These are phyloP conservation scores for Hippocampus kuda DNA, from an alignment of 2,797 vertebrate species.

Conservation along the genomic window DNA sequence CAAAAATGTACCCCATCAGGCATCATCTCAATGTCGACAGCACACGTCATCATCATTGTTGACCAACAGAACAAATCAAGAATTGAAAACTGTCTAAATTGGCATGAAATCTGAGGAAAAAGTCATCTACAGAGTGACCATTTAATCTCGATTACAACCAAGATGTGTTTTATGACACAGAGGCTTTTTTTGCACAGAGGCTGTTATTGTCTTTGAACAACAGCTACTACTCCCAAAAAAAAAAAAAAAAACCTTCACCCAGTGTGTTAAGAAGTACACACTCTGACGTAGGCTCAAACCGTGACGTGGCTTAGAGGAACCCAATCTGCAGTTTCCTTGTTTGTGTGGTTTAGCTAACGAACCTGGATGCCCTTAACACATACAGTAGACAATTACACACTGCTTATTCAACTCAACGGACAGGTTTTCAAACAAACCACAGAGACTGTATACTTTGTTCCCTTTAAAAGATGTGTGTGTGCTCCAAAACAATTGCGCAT, in stretches of 20 bases:
- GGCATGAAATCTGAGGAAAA: neutral
- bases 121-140: neutral
- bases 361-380: neutral
- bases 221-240: neutral
- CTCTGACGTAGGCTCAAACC: neutral
- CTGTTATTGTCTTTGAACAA: neutral
- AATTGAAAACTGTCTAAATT: neutral
- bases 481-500: neutral
- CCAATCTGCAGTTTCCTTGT: slow-evolving; percentile 18
- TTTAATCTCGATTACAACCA: neutral
- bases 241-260: neutral
- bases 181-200: neutral
- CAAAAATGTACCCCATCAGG: neutral
- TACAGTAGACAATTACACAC: neutral
- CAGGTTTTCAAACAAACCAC: slow-evolving; percentile 14
- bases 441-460: neutral
- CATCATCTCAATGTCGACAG: neutral
- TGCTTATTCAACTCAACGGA: neutral
- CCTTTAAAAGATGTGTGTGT: neutral
- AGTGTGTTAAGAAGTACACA: slow-evolving; percentile 10
- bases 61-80: neutral
- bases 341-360: slow-evolving; percentile 32
- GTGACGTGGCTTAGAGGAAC: neutral
- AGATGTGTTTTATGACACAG: neutral
- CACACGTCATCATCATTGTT: neutral